phyloP scores from a whole-genome alignment of 2,797 vertebrate genomes.

The Sorex maritimensis region DNA sequence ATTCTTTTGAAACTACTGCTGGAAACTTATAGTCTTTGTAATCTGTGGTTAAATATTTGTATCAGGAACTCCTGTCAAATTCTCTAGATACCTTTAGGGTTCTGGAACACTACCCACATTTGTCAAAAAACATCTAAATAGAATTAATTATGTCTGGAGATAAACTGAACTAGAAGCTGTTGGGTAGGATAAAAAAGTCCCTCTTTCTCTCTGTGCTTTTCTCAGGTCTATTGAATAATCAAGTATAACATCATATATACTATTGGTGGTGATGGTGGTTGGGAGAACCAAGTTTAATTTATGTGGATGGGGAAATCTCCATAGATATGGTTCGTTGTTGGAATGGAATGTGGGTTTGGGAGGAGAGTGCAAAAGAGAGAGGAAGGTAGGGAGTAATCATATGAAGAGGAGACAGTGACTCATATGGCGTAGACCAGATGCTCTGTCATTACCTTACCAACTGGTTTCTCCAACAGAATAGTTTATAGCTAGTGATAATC shows the following conservation, averaged over 20 bases:
- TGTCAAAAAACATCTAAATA: background rate
- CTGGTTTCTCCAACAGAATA: background rate
- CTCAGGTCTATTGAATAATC: background rate
- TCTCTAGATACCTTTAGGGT: background rate
- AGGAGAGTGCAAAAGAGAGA: background rate
- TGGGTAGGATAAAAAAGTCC: background rate
- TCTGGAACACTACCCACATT: background rate
- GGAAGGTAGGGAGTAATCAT: background rate
- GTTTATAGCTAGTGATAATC: background rate
- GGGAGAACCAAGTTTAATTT: background rate
- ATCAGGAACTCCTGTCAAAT: constrained; percentile 26
- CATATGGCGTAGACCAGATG: background rate
- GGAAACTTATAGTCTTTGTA: constrained; percentile 12
- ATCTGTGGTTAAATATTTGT: constrained; percentile 62
- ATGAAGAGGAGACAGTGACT: background rate
- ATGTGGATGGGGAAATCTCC: background rate
- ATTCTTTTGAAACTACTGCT: constrained; percentile 40
- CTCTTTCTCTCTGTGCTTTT: background rate
- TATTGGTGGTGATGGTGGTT: background rate
- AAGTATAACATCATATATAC: background rate
- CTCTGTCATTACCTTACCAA: background rate
- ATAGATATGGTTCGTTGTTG: background rate
- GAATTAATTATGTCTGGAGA: background rate
- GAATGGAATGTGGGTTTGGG: background rate
- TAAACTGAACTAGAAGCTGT: background rate